A percentile compares a stretch with the other conserved stretches of the same genome.
phyloP scores from a whole-genome alignment of 2,797 vertebrate species.

The Emys orbicularis region DNA sequence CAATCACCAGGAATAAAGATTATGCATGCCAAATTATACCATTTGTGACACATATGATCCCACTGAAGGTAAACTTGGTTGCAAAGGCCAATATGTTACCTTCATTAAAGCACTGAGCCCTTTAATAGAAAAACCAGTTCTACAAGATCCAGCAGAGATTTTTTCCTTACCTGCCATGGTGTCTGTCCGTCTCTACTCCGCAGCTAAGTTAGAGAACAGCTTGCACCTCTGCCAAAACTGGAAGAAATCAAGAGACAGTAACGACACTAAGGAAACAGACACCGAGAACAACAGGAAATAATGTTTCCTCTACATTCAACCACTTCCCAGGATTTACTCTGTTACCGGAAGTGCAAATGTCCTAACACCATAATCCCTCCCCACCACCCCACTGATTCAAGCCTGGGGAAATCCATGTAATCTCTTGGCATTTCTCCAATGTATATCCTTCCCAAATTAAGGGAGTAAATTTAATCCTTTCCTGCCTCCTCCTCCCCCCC shows the following conservation, averaged over 20 bases:
- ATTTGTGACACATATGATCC: neutral
- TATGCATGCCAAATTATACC: neutral
- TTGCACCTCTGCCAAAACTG: conserved; percentile 40
- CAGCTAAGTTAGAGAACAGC: neutral
- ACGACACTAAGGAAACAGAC: neutral
- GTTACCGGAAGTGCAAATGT: too few species aligned
- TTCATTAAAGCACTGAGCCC: neutral
- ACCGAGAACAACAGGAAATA: neutral
- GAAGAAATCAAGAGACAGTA: neutral
- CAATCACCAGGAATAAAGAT: neutral
- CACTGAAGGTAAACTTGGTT: neutral
- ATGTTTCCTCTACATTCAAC: neutral
- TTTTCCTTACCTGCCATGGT: conserved; percentile 62
- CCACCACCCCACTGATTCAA: too few species aligned
- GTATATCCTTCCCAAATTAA: neutral
- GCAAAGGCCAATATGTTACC: neutral
- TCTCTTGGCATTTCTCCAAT: neutral
- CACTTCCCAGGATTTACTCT: neutral
- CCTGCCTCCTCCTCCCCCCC: neutral
- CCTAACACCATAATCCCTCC: neutral
- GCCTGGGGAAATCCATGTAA: neutral
- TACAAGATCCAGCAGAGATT: neutral
- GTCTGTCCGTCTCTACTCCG: neutral
- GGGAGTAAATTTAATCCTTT: too few species aligned
- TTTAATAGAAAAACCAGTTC: neutral